Base-by-base conservation (phyloP, 1,140 invertebrate genomes). In the Melanaphis sacchari region DNA sequence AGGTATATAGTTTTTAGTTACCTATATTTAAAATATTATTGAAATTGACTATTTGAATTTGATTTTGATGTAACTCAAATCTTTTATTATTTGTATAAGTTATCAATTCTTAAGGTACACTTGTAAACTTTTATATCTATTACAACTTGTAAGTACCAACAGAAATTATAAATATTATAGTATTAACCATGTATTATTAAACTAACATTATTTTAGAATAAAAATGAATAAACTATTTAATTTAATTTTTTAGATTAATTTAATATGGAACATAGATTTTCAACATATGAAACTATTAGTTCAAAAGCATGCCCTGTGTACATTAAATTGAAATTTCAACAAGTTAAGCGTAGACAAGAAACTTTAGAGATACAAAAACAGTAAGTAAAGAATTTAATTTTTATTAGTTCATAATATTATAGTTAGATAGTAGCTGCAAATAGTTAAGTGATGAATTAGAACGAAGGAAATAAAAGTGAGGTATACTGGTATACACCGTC, bases 281-380 rank as follows among this genome's bases (percentile, higher is more conserved):
- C 36, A 0, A 84, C 91, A 1, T 41, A 31, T 84, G 36, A 85
- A 85, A 54, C 81, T 26, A 49, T 93, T 40, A 85, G 36, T 41
- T 24, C 91, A 1, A 93, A 93, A 54, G 46, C 46, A 52, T 93
- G 91, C n/a, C 91, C 91, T 49, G 21, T 54, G 11, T 52, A 85
- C 5, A 49, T 93, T 76, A 93, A 93, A 93, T 84, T 84, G 36
- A 93, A 85, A 11, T 52, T 85, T 31, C 91, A 85, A 54, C 91
- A 93, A 93, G 46, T 82, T 9, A 93, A 93, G 54, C 81, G 91
- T 54, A 84, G 91, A 40, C 81, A 93, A 85, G 91, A 93, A 85
- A 54, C 36, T 31, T 93, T 93, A 54, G 46, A 84, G 22, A 52
- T 54, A 49, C 91, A 93, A 54, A 93, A 82, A 38, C n/a, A 85